Conservation (phyloP, 2,113 vertebrate species). For the Melanocharis versteri region DNA sequence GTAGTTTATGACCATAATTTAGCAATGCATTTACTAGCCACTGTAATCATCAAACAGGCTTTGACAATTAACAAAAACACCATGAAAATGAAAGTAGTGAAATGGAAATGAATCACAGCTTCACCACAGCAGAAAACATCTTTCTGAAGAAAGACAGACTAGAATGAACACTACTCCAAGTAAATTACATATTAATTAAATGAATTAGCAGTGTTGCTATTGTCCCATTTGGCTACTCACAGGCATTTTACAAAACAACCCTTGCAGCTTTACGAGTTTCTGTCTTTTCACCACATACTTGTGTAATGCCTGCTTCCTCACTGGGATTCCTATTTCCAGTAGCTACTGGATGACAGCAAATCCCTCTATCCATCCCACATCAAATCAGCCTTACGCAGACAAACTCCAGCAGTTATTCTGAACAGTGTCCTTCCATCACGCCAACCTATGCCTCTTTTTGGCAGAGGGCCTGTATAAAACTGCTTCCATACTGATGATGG, state of each 20-base stretch:
- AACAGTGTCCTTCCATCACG: neutral
- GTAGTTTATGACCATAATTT: conserved; percentile 57
- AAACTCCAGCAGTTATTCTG: neutral
- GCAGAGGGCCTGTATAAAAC: neutral
- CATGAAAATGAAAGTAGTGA: conserved; percentile 59
- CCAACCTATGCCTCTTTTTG: neutral
- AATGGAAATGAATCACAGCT: conserved; percentile 67
- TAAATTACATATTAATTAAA: conserved; percentile 68
- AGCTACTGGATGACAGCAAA: neutral
- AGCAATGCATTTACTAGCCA: conserved; percentile 56
- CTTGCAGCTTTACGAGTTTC: conserved; percentile 31
- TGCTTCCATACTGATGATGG: neutral
- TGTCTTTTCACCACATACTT: conserved; percentile 16
- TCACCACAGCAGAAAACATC: conserved; percentile 58
- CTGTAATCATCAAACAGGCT: conserved; percentile 60
- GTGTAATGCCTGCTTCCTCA: conserved; percentile 1
- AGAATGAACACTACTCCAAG: conserved; percentile 41
- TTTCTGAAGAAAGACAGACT: conserved; percentile 55
- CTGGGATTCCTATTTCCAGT: neutral
- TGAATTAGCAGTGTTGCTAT: conserved; percentile 58
- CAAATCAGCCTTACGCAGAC: neutral
- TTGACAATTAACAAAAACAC: conserved; percentile 64
- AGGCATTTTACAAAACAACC: conserved; percentile 2
- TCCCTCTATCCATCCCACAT: neutral
- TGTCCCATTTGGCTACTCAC: conserved; percentile 54